Base-by-base conservation (phyloP, 2,797 vertebrate genomes). In the Eospalax fontanierii region DNA sequence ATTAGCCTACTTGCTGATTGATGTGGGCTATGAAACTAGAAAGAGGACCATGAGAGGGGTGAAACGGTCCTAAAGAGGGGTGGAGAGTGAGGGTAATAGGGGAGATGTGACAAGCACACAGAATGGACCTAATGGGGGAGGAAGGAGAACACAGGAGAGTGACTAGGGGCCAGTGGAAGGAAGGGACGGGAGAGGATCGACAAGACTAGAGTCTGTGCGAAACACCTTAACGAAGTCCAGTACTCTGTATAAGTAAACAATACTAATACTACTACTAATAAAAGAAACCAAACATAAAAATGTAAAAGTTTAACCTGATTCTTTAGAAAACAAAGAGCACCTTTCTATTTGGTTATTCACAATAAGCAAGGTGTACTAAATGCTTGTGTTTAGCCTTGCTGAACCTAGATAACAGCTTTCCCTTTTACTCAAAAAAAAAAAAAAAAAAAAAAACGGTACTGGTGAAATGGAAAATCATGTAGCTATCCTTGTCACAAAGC, bases 391-490 rank as follows among this genome's bases (percentile, higher is more conserved):
- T 75, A 38, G 7, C 70, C 28, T 40, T 66, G 6, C n/a, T 74
- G n/a, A 54, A 22, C 71, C 71, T 24, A 61, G 91, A 30, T 33
- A 74, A 63, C 0, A 82, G 35, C 10, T 68, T 1, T 1, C 1
- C 28, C n/a, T 80, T 78, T 50, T 22, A 40, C 35, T 86, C 50
- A 82, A 59, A 75, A 22, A 81, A 73, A 40, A 19, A 15, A n/a
- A n/a, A n/a, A n/a, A n/a, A n/a, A n/a, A n/a, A n/a, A n/a, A n/a
- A n/a, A n/a, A 28, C 1, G 18, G 40, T 63, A 26, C 76, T 85
- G 28, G 86, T 61, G 57, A 90, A 61, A 70, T 63, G 33, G 24
- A 43, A 95, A 96, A 54, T 22, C 40, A 35, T 50, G 82, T 54
- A 5, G 21, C 30, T 57, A 65, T n/a, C 43, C 30, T 40, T 57